Evolutionary conservation across 2,888 invertebrate genomes (phyloP).

Genomic region (Formica aserva): DNA sequence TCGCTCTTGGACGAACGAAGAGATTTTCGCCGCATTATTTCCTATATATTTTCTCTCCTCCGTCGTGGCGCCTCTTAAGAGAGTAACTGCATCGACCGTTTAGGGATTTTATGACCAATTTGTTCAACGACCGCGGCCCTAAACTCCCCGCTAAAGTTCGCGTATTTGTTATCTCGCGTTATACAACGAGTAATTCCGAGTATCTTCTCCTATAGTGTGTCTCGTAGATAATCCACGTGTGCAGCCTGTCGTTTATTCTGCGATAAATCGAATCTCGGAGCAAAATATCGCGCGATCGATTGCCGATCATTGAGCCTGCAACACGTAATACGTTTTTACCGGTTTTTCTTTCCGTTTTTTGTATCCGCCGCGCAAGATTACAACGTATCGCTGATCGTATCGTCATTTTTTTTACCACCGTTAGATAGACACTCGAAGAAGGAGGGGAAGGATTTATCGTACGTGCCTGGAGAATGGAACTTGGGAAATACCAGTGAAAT

Average conservation of each 20-base stretch:
- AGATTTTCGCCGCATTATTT: conserved; percentile 47
- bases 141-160: conserved; percentile 19
- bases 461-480: conserved; percentile 13
- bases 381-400: conserved; percentile 28
- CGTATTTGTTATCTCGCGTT: conserved; percentile 32
- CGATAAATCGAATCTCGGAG: conserved; percentile 35
- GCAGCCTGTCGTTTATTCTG: conserved; percentile 21
- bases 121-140: conserved; percentile 7
- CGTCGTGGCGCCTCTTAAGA: conserved; percentile 28
- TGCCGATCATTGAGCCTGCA: not conserved
- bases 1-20: conserved; percentile 55
- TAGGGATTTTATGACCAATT: conserved; percentile 50
- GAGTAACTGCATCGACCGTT: conserved; percentile 45
- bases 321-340: not conserved
- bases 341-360: not conserved
- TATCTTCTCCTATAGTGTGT: not conserved
- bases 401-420: not conserved
- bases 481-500: not conserved
- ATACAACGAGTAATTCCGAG: not conserved
- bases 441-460: conserved; percentile 17
- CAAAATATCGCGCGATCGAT: conserved; percentile 21
- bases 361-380: conserved; percentile 31
- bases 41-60: conserved; percentile 54
- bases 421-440: conserved; percentile 10
- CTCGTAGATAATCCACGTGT: conserved; percentile 16